A percentile compares a stretch with the other conserved stretches of the same genome.
Evolutionary conservation across 2,888 invertebrate species (phyloP).

Genomic region (Tinea trinotella): DNA sequence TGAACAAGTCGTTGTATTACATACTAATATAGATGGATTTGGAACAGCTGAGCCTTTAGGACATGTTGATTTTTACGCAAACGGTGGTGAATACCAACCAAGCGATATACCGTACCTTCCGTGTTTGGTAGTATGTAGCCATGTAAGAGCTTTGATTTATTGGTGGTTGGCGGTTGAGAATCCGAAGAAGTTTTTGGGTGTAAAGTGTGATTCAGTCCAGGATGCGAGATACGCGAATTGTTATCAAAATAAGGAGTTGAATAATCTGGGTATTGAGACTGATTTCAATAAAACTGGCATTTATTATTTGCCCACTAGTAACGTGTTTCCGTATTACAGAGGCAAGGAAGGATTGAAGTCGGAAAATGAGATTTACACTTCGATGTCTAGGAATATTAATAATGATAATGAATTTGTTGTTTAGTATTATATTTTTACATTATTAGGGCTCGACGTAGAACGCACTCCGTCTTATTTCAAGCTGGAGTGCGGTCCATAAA

Average conservation of each 20-base stretch:
- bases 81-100: slow-evolving; percentile 60
- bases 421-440: too few relatives aligned
- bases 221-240: slow-evolving; percentile 52
- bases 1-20: slow-evolving; percentile 44
- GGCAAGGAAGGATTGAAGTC: slow-evolving; percentile 47
- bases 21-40: slow-evolving; percentile 63
- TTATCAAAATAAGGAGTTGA: slow-evolving; percentile 39
- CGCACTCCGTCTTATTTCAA: too few relatives aligned
- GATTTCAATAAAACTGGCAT: slow-evolving; percentile 46
- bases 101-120: slow-evolving; percentile 49
- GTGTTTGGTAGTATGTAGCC: slow-evolving; percentile 53
- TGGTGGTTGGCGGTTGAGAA: slow-evolving; percentile 61
- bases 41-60: slow-evolving; percentile 54
- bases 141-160: slow-evolving; percentile 41
- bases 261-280: slow-evolving; percentile 46
- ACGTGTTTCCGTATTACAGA: slow-evolving; percentile 53
- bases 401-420: slow-evolving; percentile 39
- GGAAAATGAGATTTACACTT: slow-evolving; percentile 50
- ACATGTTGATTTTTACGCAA: slow-evolving; percentile 54
- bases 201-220: slow-evolving; percentile 48
- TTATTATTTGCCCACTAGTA: slow-evolving; percentile 48
- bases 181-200: slow-evolving; percentile 50
- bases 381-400: slow-evolving; percentile 38
- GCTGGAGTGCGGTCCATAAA: too few relatives aligned
- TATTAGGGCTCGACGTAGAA: too few relatives aligned